A percentile compares a stretch with the other conserved stretches of the same genome.
phyloP scores from a whole-genome alignment of 2,113 vertebrate genomes.

The Campylomormyrus numenius region DNA sequence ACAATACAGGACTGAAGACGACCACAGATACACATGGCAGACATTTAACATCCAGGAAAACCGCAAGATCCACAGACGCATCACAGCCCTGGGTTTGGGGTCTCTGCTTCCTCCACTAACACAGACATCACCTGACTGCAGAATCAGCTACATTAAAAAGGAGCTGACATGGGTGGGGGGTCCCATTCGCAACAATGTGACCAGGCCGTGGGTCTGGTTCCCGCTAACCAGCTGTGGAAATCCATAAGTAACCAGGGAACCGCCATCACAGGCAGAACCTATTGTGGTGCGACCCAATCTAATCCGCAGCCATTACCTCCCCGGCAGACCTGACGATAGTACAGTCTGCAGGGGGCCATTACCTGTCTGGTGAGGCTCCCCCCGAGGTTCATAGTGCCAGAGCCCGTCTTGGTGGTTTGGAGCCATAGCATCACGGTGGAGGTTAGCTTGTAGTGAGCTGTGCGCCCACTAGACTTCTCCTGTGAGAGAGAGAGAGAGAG shows the following conservation, averaged over 20 bases:
- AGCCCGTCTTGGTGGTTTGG: slow-evolving; percentile 92
- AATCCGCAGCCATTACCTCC: neutral
- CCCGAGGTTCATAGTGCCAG: slow-evolving; percentile 96
- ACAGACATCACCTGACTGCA: neutral
- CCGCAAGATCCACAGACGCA: neutral
- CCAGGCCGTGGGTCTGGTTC: neutral
- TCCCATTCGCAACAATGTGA: neutral
- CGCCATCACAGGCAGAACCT: neutral
- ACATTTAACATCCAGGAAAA: neutral
- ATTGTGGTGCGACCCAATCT: neutral
- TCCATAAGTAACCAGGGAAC: neutral
- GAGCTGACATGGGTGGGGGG: neutral
- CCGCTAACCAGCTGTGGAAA: neutral
- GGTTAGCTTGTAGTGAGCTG: slow-evolving; percentile 97
- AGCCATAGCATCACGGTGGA: slow-evolving; percentile 99
- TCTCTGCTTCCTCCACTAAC: neutral
- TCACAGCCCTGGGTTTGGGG: neutral
- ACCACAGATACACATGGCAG: neutral
- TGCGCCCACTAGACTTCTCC: slow-evolving; percentile 98
- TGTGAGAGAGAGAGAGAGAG: slow-evolving; percentile 34
- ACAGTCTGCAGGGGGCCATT: neutral
- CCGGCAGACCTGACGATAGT: neutral
- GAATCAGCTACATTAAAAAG: neutral
- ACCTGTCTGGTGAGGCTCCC: slow-evolving; percentile 98
- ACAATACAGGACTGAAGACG: neutral